Percentiles rank a stretch among this genome's conserved stretches.
Evolutionary conservation across 2,113 vertebrate species (phyloP).

Genomic region (Rhinopomastus cyanomelas): DNA sequence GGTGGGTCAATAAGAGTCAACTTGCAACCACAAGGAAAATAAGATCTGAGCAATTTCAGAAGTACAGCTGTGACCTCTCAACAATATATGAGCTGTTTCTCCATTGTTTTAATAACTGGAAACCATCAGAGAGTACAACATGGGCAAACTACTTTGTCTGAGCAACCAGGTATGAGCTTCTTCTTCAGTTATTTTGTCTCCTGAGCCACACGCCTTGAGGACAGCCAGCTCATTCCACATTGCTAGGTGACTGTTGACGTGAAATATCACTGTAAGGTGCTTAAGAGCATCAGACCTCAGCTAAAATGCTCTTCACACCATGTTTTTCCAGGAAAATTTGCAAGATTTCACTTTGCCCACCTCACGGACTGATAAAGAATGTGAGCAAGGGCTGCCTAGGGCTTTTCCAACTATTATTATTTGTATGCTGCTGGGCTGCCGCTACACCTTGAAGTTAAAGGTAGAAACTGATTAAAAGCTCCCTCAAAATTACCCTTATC

Average conservation of each 20-base stretch:
- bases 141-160: not conserved
- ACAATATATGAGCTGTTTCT: not conserved
- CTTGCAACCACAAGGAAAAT: not conserved
- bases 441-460: not conserved
- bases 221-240: not conserved
- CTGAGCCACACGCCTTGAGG: not conserved
- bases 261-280: not conserved
- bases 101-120: not conserved
- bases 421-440: not conserved
- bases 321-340: not conserved
- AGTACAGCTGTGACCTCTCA: not conserved
- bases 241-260: not conserved
- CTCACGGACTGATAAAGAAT: not conserved
- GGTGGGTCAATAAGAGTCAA: not conserved
- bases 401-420: not conserved
- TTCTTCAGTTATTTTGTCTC: not conserved
- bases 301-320: not conserved
- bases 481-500: not conserved
- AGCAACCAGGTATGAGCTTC: not conserved
- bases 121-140: accelerated
- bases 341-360: not conserved
- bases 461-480: not conserved
- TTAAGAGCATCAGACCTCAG: not conserved
- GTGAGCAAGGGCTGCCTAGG: not conserved
- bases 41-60: not conserved